Percentiles rank a stretch among this genome's conserved stretches.
These are phyloP conservation scores for Capitella teleta DNA, from an alignment of 1,140 invertebrate species.

Conservation along the genomic window DNA sequence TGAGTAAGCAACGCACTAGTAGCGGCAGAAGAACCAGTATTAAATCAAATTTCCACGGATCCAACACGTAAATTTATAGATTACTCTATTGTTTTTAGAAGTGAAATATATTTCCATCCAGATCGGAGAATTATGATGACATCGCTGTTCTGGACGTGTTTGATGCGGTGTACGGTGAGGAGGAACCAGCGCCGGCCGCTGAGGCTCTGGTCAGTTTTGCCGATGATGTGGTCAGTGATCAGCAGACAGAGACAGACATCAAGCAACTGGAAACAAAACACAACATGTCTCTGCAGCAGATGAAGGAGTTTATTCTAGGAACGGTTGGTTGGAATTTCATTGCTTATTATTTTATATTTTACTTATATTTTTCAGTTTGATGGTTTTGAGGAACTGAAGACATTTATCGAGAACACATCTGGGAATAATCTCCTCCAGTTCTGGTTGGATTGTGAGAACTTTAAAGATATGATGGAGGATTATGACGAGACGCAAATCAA, in stretches of 20 bases:
- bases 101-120: too few relatives aligned
- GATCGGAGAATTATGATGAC: too few relatives aligned
- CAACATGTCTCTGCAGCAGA: slow-evolving; percentile 34
- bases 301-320: slow-evolving; percentile 32
- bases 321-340: slow-evolving; percentile 18
- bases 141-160: too few relatives aligned
- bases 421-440: slow-evolving; percentile 34
- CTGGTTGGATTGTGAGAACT: slow-evolving; percentile 42
- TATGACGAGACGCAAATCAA: slow-evolving; percentile 30
- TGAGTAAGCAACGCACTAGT: too few relatives aligned
- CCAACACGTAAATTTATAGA: too few relatives aligned
- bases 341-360: not conserved
- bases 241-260: slow-evolving; percentile 35
- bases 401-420: slow-evolving; percentile 30
- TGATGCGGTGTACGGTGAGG: slow-evolving; percentile 26
- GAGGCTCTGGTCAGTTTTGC: slow-evolving; percentile 30
- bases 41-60: too few relatives aligned
- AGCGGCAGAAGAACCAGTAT: too few relatives aligned
- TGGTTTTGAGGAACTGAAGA: slow-evolving; percentile 33
- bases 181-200: slow-evolving; percentile 21
- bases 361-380: slow-evolving; percentile 17
- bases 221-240: slow-evolving; percentile 29
- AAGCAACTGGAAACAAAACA: slow-evolving; percentile 32
- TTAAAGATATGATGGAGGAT: slow-evolving; percentile 37
- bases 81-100: too few relatives aligned